phyloP scores from a whole-genome alignment of 2,113 vertebrate genomes.

The Balaenoptera acutorostrata region DNA sequence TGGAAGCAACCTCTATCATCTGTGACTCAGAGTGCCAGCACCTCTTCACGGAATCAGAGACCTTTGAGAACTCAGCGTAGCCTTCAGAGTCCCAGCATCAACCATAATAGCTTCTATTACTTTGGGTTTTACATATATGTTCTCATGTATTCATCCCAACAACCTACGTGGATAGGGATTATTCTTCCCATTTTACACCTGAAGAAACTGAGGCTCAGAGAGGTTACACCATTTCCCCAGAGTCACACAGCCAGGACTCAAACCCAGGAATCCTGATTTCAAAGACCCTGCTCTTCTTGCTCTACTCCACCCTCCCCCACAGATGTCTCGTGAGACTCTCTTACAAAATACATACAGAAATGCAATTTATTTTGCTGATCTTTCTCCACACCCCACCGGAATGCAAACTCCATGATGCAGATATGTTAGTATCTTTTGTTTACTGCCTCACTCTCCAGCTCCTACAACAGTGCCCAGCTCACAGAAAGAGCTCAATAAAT shows the following conservation, averaged over 20 bases:
- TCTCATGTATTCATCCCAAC: background rate
- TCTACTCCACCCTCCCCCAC: no score
- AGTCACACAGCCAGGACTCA: background rate
- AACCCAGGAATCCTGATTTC: background rate
- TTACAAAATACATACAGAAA: background rate
- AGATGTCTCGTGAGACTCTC: background rate
- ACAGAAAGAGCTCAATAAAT: background rate
- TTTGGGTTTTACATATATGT: background rate
- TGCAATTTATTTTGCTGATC: background rate
- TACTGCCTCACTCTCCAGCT: background rate
- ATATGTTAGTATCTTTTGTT: background rate
- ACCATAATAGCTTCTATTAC: no score
- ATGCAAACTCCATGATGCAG: background rate
- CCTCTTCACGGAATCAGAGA: background rate
- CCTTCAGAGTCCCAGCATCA: background rate
- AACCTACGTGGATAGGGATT: background rate
- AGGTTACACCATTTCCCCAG: background rate
- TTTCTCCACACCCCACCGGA: background rate
- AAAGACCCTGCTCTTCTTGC: background rate
- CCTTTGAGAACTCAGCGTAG: background rate
- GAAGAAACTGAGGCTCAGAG: background rate
- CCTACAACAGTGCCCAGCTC: background rate
- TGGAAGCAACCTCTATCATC: background rate
- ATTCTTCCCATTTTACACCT: background rate
- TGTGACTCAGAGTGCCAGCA: background rate